phyloP scores from a whole-genome alignment of 2,888 invertebrate genomes.

The Taenaris catops region DNA sequence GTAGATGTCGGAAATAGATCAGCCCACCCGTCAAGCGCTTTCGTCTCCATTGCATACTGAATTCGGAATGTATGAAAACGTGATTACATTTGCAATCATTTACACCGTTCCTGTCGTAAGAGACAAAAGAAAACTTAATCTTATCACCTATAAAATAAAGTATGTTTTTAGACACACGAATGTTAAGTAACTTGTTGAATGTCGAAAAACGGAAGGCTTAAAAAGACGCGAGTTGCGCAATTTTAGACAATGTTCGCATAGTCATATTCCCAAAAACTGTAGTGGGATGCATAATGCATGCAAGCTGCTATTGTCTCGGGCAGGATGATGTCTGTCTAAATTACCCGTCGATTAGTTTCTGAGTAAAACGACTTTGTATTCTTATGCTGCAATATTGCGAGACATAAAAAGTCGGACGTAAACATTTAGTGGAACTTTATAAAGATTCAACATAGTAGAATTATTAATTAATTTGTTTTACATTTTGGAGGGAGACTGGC shows the following conservation, averaged over 20 bases:
- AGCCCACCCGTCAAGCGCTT: constrained; percentile 44
- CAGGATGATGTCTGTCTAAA: constrained; percentile 62
- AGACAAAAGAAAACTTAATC: constrained; percentile 1
- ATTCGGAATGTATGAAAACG: constrained; percentile 18
- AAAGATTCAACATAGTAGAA: too few relatives aligned
- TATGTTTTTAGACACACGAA: neutral
- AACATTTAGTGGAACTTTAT: constrained; percentile 27
- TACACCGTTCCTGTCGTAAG: neutral
- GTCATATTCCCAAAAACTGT: constrained; percentile 26
- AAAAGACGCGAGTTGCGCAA: constrained; percentile 12
- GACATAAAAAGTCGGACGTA: constrained; percentile 32
- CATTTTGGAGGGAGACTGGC: too few relatives aligned
- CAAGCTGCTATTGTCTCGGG: constrained; percentile 32
- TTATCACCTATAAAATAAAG: neutral
- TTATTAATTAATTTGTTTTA: too few relatives aligned
- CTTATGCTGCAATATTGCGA: constrained; percentile 24
- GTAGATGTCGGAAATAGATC: constrained; percentile 59
- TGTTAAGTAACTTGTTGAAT: constrained; percentile 10
- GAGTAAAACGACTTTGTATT: constrained; percentile 44
- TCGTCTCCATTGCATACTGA: constrained; percentile 20
- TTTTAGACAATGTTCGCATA: constrained; percentile 22
- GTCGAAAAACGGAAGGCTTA: constrained; percentile 5
- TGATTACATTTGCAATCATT: constrained; percentile 23
- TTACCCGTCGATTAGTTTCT: constrained; percentile 67
- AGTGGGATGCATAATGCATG: constrained; percentile 42